Evolutionary conservation across 2,797 vertebrate species (phyloP), one percentile per base, ranked within the genome.

Genomic region (Fundulus diaphanus): DNA sequence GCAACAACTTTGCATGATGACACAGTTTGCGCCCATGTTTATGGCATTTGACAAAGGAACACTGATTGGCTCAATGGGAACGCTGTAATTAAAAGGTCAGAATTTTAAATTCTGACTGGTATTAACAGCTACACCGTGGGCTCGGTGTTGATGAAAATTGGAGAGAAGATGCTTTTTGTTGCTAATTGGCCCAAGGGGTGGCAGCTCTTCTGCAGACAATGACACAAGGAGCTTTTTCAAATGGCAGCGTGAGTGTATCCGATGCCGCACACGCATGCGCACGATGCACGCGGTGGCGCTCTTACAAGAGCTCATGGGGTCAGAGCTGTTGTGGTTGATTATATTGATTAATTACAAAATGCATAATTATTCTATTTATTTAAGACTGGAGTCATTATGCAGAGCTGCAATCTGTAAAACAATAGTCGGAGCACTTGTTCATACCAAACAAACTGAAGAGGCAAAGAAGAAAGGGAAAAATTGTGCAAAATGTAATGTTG

Each of bases 21-120:
- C 29, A 0, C 69, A 80, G 65, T 73, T 69, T 70, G 68, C 13
- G 13, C 79, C 68, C 51, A 35, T 78, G 73, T 85, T 79, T 80
- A 54, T 89, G 74, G 74, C 79, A 83, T 88, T 91, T 86, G 71
- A 79, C 77, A 84, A 80, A 83, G 68, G 82, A 77, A 82, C 65
- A 54, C 81, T 90, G 87, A 88, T 87, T 90, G 80, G 79, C 88
- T 86, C 80, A 33, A 79, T 85, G 78, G 85, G 86, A 82, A 78
- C 46, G 29, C 74, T 73, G 70, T 78, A 84, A 90, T 90, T 89
- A 87, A 92, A 89, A 91, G 87, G 87, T 91, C 84, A 88, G 82
- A 85, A 84, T 86, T 81, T 79, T 56, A 74, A 63, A 85, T 80
- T 83, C 63, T 77, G 70, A 86, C 82, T 79, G 73, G 59, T 71